These are phyloP conservation scores for Stichopus chloronotus DNA, from an alignment of 35 echinoderm and acorn worm genomes.

Conservation along the genomic window DNA sequence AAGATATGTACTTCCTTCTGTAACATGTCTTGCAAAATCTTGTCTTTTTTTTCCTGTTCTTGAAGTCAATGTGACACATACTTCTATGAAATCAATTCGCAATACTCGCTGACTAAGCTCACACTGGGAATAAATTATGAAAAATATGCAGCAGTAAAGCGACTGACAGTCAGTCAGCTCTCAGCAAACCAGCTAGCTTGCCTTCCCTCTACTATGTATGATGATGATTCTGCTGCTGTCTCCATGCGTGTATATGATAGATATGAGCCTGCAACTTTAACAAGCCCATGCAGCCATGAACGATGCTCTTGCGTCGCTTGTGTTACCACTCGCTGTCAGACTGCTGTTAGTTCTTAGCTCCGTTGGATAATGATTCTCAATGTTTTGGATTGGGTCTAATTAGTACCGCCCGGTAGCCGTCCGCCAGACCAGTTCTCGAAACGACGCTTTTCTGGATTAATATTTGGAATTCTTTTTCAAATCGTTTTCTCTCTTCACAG, in stretches of 20 bases:
- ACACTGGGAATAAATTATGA: conserved; percentile 47
- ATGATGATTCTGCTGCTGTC: neutral
- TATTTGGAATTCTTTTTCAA: neutral
- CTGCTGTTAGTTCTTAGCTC: neutral
- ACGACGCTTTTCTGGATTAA: conserved; percentile 10
- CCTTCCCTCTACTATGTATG: no score
- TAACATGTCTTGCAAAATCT: no score
- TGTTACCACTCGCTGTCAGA: no score
- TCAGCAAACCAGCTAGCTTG: no score
- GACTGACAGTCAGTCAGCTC: no score
- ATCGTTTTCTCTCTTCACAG: neutral
- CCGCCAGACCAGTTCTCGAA: neutral
- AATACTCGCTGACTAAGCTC: conserved; percentile 12
- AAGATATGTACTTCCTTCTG: no score
- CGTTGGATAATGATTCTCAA: conserved; percentile 21
- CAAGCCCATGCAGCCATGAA: conserved; percentile 20
- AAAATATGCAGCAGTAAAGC: neutral
- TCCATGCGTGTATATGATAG: neutral
- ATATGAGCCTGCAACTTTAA: conserved; percentile 4
- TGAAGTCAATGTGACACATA: conserved; percentile 45
- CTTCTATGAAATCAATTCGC: neutral
- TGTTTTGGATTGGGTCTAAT: conserved; percentile 34
- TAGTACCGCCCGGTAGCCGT: neutral
- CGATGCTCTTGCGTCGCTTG: no score
- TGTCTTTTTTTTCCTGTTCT: neutral